Percentiles rank a stretch among this genome's conserved stretches.
These are phyloP conservation scores for Odiellus spinosus DNA, from an alignment of 2,888 invertebrate species.

Conservation along the genomic window DNA sequence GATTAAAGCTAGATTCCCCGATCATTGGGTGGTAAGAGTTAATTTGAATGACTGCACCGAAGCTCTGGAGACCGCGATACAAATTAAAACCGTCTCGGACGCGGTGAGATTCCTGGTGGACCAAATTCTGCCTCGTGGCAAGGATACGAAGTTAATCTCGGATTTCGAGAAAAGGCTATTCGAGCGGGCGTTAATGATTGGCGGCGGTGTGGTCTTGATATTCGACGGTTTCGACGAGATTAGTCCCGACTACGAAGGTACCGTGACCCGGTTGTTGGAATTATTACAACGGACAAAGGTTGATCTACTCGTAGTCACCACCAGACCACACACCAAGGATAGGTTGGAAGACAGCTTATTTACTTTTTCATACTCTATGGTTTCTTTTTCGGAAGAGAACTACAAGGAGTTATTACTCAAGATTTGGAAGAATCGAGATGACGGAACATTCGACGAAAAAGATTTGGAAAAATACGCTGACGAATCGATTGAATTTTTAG, in stretches of 20 bases:
- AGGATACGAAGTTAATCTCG: not conserved
- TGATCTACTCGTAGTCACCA: constrained; percentile 1
- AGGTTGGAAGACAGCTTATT: not conserved
- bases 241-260: not conserved
- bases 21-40: not conserved
- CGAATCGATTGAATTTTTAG: too few relatives aligned
- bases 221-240: constrained; percentile 4
- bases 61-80: not conserved
- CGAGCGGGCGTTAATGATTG: not conserved
- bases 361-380: not conserved
- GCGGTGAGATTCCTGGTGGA: not conserved
- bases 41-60: not conserved
- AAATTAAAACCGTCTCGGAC: not conserved
- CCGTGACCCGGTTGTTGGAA: not conserved
- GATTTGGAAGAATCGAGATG: not conserved
- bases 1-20: not conserved
- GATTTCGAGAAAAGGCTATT: not conserved
- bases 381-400: not conserved
- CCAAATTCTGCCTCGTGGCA: too few relatives aligned
- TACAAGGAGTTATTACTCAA: not conserved
- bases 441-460: too few relatives aligned
- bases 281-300: not conserved
- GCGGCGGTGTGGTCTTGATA: not conserved
- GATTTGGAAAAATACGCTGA: too few relatives aligned
- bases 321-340: not conserved